These are phyloP conservation scores for Sinocyclocheilus grahami DNA, from an alignment of 2,113 vertebrate species.

Conservation along the genomic window DNA sequence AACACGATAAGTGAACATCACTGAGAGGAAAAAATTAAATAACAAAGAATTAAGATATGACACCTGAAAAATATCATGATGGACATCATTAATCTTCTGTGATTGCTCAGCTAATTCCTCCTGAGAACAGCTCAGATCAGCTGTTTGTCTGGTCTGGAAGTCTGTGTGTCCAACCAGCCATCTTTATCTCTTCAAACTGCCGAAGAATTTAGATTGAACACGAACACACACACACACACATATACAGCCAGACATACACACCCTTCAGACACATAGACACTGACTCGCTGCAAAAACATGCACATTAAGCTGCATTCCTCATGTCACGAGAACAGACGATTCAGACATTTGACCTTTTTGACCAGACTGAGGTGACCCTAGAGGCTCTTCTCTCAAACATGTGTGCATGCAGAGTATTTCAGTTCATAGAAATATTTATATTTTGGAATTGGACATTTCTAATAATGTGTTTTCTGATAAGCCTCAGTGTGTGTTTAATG, in stretches of 20 bases:
- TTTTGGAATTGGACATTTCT: neutral
- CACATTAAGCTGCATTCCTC: conserved; percentile 55
- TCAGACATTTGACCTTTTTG: conserved; percentile 70
- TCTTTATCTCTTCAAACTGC: conserved; percentile 49
- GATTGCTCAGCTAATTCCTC: neutral
- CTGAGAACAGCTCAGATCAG: conserved; percentile 12
- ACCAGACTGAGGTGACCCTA: conserved; percentile 66
- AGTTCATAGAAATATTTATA: neutral
- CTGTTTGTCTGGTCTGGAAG: conserved; percentile 49
- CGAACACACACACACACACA: neutral
- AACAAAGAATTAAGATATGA: conserved; percentile 1
- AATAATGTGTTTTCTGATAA: neutral
- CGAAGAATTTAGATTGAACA: conserved; percentile 6
- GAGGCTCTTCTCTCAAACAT: conserved; percentile 50
- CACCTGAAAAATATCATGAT: neutral
- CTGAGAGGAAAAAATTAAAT: neutral
- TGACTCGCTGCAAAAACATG: conserved; percentile 13
- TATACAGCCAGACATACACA: too few relatives aligned
- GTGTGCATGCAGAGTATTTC: neutral
- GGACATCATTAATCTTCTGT: neutral
- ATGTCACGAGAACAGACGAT: conserved; percentile 58
- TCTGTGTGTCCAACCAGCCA: conserved; percentile 26
- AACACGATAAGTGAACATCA: conserved; percentile 1
- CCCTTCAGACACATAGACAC: conserved; percentile 15
- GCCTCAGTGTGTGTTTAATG: neutral